Base-by-base conservation (phyloP, 1,140 invertebrate genomes). In the Chrysomallon squamiferum region DNA sequence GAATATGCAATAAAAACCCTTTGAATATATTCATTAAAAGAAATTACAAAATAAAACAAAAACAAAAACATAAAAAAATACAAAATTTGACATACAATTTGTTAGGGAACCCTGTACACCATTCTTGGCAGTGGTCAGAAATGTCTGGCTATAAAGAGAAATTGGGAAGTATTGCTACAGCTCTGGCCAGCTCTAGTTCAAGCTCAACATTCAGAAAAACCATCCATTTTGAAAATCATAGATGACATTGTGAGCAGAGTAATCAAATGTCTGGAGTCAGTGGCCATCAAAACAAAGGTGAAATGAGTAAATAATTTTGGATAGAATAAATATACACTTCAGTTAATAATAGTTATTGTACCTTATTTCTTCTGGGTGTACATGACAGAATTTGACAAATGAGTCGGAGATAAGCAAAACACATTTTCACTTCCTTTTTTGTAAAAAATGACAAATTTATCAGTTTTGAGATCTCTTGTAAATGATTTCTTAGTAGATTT, bases 181-280 rank as follows among this genome's bases (percentile, higher is more conserved):
- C 27, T 84, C 5, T 95, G 94, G 93, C 91, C 93, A 2, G 90
- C 90, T 3, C 68, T 95, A 5, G 86, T 93, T 0, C 79, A 88
- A 69, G 90, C 92, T 2, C 88, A 90, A 68, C 90, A 92, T 59
- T 93, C 91, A 0, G 93, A 95, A 76, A 94, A 95, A 80, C 88
- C 90, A 2, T 93, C 92, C 11, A 90, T 95, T 35, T 90, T 94
- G 49, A 88, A 86, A 43, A 81, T 96, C 38, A 89, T 95, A 59
- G 92, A 93, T 63, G 79, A 84, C 29, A 84, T 89, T 29, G 83
- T 85, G 43, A 84, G 84, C 43, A 82, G 82, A 52, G 77, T 90
- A 15, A 76, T 85, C 33, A 88, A 87, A 70, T 75, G 86, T 61
- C 81, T 88, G 63, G 86, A 88, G 43, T 87, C 87, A 25, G 82